Evolutionary conservation across 1,140 invertebrate species (phyloP), one percentile per base, ranked within the genome.

Genomic region (Drosophila novamexicana): DNA sequence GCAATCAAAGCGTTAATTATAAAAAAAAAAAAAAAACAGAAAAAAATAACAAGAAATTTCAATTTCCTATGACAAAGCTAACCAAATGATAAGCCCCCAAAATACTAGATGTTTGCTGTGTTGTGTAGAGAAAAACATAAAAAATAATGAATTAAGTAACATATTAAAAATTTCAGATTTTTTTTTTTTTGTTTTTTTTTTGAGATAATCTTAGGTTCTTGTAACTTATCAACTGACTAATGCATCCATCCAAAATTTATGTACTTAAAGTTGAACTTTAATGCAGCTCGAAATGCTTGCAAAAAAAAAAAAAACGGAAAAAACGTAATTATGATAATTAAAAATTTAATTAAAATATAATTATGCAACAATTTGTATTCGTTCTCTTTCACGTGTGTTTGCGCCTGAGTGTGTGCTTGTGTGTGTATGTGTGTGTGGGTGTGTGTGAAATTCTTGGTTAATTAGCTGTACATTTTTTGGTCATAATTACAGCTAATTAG

Each of bases 231-330:
- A 78, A 74, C 77, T 82, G 75, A 75, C 72, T 70, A 74, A 75
- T 70, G 72, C 72, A 70, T 75, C 72, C 72, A 75, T 75, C 72
- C 72, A 75, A 75, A 70, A 75, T 75, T 70, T 59, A 75, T 75
- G 58, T 70, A 75, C 58, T 75, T 75, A 75, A 75, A 63, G 70
- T 66, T 64, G 54, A 70, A 72, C 54, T 58, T 73, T 50, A 57
- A 66, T 59, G 69, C 57, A 40, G 56, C 56, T 52, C 8, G 7
- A 61, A 62, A 62, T 63, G 59, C 73, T 69, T 68, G 45, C 62
- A 16, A 52, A 45, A 47, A 18, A 68, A 37, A 58, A 54, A 66
- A 72, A 50, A 29, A 4, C 5, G 5, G 0, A 29, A 29, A 2
- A 29, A 29, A 29, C 22, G 22, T 29, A 47, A 61, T 59, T 59